phyloP scores from a whole-genome alignment of 2,113 vertebrate genomes.

The Ctenomys sociabilis region DNA sequence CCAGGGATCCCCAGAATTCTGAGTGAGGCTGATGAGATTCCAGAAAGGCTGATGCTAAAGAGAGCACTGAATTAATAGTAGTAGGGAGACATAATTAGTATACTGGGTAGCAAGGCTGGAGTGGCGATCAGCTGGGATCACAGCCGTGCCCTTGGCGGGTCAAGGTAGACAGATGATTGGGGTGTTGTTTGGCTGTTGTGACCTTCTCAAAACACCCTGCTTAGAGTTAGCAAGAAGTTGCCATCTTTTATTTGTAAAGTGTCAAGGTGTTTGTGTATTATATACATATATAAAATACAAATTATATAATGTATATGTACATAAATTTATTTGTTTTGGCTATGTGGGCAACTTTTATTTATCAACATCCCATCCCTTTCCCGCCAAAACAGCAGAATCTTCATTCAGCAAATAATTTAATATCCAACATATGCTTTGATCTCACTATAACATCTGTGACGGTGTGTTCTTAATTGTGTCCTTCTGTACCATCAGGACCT shows the following conservation, averaged over 20 bases:
- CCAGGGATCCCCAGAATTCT: neutral
- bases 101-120: neutral
- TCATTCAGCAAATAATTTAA: neutral
- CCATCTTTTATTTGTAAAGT: neutral
- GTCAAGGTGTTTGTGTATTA: neutral
- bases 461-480: neutral
- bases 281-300: too few relatives aligned
- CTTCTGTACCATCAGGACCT: neutral
- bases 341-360: neutral
- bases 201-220: neutral
- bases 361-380: neutral
- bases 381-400: neutral
- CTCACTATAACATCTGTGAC: neutral
- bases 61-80: neutral
- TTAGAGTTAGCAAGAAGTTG: neutral
- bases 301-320: neutral
- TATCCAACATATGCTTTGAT: neutral
- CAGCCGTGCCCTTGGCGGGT: neutral
- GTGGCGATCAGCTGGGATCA: neutral
- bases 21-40: neutral
- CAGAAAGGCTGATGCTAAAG: neutral
- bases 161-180: neutral
- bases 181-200: neutral
- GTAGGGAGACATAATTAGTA: neutral
- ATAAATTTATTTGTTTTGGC: neutral